These are phyloP conservation scores for Myotis yumanensis DNA, from an alignment of 2,113 vertebrate species.

Conservation along the genomic window DNA sequence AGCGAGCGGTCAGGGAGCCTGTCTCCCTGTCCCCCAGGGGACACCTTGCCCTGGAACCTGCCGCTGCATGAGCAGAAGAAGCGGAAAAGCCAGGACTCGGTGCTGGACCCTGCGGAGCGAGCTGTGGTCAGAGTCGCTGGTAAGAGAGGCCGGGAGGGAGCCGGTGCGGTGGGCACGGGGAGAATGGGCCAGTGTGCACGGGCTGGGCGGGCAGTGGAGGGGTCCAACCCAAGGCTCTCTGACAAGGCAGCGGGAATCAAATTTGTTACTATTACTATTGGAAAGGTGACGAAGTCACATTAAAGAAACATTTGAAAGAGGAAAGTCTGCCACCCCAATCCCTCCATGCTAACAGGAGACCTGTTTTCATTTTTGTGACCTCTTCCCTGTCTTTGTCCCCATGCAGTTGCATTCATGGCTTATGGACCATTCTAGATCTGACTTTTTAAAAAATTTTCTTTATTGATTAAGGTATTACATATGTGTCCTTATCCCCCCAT, in stretches of 20 bases:
- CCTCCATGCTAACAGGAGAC: neutral
- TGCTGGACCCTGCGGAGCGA: slow-evolving; percentile 97
- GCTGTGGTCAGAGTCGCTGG: slow-evolving; percentile 97
- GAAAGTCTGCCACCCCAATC: neutral
- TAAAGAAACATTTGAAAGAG: neutral
- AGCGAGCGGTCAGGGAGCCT: slow-evolving; percentile 96
- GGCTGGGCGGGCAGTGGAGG: neutral
- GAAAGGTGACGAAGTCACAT: slow-evolving; percentile 2
- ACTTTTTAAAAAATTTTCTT: neutral
- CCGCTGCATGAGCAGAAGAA: slow-evolving; percentile 97
- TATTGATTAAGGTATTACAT: too few species aligned
- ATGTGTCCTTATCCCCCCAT: too few species aligned
- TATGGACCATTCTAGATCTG: neutral
- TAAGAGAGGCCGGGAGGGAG: slow-evolving; percentile 79
- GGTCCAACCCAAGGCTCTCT: neutral
- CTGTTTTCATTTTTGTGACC: neutral
- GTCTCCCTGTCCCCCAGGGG: slow-evolving; percentile 93
- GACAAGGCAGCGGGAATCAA: neutral
- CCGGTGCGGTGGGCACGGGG: neutral
- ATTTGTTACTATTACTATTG: neutral
- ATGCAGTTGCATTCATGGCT: neutral
- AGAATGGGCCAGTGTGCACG: neutral
- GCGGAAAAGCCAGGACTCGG: slow-evolving; percentile 96
- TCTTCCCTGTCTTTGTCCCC: neutral
- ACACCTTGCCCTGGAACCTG: slow-evolving; percentile 98